A percentile compares a stretch with the other conserved stretches of the same genome.
phyloP scores from a whole-genome alignment of 2,797 vertebrate species.

The Leptoclinus maculatus region DNA sequence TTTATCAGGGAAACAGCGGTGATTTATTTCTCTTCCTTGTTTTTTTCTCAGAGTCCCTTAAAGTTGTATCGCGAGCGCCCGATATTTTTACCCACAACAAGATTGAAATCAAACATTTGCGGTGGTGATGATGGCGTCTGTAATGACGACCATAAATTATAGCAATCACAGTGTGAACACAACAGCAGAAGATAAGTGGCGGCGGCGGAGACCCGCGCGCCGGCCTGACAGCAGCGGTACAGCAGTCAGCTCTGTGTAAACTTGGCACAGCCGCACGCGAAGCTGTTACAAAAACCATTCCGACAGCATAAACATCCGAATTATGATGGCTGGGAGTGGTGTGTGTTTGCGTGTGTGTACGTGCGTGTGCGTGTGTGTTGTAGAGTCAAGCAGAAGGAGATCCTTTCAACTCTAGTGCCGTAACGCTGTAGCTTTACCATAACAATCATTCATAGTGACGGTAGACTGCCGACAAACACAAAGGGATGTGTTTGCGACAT shows the following conservation, averaged over 20 bases:
- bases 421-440: not conserved
- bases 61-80: slow-evolving; percentile 16
- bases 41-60: not conserved
- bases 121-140: slow-evolving; percentile 71
- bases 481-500: not conserved
- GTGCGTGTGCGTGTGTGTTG: too few relatives aligned
- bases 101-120: slow-evolving; percentile 79
- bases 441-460: not conserved
- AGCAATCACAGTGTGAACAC: slow-evolving; percentile 67
- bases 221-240: slow-evolving; percentile 47
- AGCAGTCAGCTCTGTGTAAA: slow-evolving; percentile 34
- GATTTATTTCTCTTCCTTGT: slow-evolving; percentile 13
- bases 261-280: slow-evolving; percentile 34
- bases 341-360: not conserved
- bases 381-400: not conserved
- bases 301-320: slow-evolving; percentile 28
- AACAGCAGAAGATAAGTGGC: slow-evolving; percentile 67
- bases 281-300: slow-evolving; percentile 20
- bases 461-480: not conserved
- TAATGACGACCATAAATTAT: slow-evolving; percentile 79
- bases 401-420: not conserved
- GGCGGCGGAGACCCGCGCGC: slow-evolving; percentile 35
- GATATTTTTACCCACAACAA: slow-evolving; percentile 51
- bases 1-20: slow-evolving; percentile 11
- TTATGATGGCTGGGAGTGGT: not conserved